Percentiles rank a stretch among this genome's conserved stretches.
These are phyloP conservation scores for Uloborus plumipes DNA, from an alignment of 2,888 invertebrate species.

Conservation along the genomic window DNA sequence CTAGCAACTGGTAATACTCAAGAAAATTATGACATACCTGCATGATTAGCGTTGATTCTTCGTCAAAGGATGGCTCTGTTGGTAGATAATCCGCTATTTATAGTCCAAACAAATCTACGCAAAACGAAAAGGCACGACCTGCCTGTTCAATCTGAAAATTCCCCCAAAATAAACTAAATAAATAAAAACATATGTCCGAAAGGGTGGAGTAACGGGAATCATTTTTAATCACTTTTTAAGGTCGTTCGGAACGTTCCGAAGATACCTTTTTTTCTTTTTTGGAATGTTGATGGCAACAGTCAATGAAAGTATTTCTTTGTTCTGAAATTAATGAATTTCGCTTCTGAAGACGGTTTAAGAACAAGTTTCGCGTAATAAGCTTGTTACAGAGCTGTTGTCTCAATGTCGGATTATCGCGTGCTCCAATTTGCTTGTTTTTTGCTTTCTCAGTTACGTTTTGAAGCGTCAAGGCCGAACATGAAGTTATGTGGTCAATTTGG, in stretches of 20 bases:
- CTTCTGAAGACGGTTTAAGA: no score
- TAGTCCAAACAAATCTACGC: constrained; percentile 9
- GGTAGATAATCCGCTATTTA: constrained; percentile 16
- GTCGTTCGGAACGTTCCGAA: background rate
- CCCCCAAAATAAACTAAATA: background rate
- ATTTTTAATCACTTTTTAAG: background rate
- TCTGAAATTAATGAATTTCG: background rate
- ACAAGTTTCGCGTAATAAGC: no score
- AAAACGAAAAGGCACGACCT: constrained; percentile 29
- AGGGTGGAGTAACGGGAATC: constrained; percentile 16
- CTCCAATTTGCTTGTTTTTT: no score
- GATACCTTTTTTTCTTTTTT: background rate
- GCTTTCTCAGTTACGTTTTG: no score
- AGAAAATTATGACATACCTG: constrained; percentile 16
- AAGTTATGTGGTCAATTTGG: no score
- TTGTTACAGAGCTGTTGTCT: no score
- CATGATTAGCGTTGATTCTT: constrained; percentile 17
- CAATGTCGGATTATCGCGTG: no score
- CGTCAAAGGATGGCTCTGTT: no score
- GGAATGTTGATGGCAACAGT: background rate
- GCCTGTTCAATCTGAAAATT: background rate
- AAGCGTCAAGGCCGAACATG: no score
- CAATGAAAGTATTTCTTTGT: constrained; percentile 2
- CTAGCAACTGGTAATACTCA: no score
- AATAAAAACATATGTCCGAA: no score